Percentiles rank a stretch among this genome's conserved stretches.
Evolutionary conservation across 1,140 invertebrate genomes (phyloP).

Genomic region (Pseudomyrmex pallidus): DNA sequence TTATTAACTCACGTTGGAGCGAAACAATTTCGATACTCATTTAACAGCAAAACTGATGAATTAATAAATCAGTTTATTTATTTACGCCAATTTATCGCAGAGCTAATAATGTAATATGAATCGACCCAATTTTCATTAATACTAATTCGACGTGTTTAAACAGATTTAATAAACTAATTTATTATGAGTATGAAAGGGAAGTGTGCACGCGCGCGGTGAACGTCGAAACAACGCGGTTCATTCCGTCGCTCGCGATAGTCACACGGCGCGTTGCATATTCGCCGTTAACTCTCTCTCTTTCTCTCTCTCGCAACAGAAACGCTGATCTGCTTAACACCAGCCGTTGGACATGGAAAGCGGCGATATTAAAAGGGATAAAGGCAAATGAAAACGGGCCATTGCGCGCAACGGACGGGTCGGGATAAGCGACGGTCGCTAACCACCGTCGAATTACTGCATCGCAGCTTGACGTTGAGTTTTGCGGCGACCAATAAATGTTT

Average conservation of each 20-base stretch:
- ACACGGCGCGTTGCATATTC: background rate
- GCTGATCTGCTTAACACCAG: constrained; percentile 37
- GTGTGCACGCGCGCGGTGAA: background rate
- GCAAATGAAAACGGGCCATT: constrained; percentile 58
- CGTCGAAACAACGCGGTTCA: constrained; percentile 1
- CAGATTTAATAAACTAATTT: constrained; percentile 27
- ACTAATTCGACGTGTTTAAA: constrained; percentile 28
- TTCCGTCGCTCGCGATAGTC: constrained; percentile 24
- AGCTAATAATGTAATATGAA: constrained; percentile 3
- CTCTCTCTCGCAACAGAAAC: constrained; percentile 50
- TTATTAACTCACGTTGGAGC: background rate
- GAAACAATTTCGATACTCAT: background rate
- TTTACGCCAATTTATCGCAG: constrained; percentile 3
- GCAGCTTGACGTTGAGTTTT: constrained; percentile 59
- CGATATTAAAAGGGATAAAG: constrained; percentile 67
- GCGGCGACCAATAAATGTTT: constrained; percentile 46
- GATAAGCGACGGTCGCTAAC: constrained; percentile 34
- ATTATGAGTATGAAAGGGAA: background rate
- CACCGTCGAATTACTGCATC: constrained; percentile 53
- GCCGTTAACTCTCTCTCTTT: background rate
- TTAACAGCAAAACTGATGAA: constrained; percentile 13
- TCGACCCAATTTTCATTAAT: constrained; percentile 5
- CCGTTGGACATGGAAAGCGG: constrained; percentile 48
- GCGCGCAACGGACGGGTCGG: background rate
- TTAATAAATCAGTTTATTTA: constrained; percentile 19